Conservation (phyloP, 2,797 vertebrate genomes). For the Melanitta fusca region DNA sequence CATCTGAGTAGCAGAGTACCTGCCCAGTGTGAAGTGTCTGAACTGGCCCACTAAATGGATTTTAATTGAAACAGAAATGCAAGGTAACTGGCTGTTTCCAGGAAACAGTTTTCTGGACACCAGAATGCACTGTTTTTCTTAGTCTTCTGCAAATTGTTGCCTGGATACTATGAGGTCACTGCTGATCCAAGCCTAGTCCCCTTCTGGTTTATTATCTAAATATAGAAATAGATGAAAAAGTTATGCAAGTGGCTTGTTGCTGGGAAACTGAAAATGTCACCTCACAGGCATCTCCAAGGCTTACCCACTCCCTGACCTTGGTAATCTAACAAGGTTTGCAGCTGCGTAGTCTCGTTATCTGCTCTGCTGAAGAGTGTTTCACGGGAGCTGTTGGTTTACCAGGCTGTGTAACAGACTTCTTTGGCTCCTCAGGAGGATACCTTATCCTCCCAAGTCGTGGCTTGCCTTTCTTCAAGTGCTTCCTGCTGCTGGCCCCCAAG, state of each 20-base stretch:
- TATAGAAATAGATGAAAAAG: slow-evolving; percentile 17
- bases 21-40: not conserved
- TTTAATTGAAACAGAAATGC: no score
- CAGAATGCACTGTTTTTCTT: not conserved
- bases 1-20: not conserved
- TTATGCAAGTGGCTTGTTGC: not conserved
- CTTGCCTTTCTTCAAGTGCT: not conserved
- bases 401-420: not conserved
- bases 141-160: not conserved
- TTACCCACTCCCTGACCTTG: not conserved
- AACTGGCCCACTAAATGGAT: fast-evolving
- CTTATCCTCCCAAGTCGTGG: not conserved
- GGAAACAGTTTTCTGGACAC: not conserved
- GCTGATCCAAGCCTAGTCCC: not conserved
- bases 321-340: not conserved
- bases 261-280: not conserved
- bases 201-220: slow-evolving; percentile 44
- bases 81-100: not conserved
- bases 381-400: fast-evolving
- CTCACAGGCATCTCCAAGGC: fast-evolving
- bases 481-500: not conserved
- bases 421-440: not conserved
- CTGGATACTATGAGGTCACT: slow-evolving; percentile 51
- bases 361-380: not conserved
- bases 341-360: fast-evolving